A percentile compares a stretch with the other conserved stretches of the same genome.
These are phyloP conservation scores for Catharus minimus DNA, from an alignment of 2,113 vertebrate species.

Conservation along the genomic window DNA sequence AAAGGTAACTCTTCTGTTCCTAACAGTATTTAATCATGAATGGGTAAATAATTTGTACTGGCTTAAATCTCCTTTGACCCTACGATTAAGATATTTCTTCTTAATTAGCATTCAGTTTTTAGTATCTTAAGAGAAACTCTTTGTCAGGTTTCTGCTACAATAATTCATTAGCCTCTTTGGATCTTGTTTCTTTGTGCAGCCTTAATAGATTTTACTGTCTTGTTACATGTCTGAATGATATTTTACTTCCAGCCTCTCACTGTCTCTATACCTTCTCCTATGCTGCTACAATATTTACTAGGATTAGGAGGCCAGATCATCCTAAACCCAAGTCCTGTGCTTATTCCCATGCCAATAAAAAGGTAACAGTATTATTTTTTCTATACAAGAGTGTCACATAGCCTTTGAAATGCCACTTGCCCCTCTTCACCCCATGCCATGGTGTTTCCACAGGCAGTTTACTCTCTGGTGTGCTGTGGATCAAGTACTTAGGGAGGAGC, in stretches of 20 bases:
- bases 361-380: background rate
- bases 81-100: background rate
- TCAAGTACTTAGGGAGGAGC: background rate
- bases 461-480: rapidly evolving
- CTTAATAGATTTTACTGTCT: background rate
- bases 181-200: background rate
- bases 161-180: background rate
- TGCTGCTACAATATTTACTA: background rate
- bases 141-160: background rate
- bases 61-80: background rate
- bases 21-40: background rate
- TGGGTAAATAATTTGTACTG: background rate
- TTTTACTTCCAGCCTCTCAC: background rate
- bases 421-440: rapidly evolving
- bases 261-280: background rate
- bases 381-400: background rate
- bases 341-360: background rate
- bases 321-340: background rate
- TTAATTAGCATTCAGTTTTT: background rate
- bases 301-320: background rate
- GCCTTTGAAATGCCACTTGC: background rate
- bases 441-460: background rate
- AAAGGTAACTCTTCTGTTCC: background rate
- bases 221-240: background rate
- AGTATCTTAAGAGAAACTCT: background rate